phyloP scores from a whole-genome alignment of 2,797 vertebrate genomes.

The Scolopax rusticola region DNA sequence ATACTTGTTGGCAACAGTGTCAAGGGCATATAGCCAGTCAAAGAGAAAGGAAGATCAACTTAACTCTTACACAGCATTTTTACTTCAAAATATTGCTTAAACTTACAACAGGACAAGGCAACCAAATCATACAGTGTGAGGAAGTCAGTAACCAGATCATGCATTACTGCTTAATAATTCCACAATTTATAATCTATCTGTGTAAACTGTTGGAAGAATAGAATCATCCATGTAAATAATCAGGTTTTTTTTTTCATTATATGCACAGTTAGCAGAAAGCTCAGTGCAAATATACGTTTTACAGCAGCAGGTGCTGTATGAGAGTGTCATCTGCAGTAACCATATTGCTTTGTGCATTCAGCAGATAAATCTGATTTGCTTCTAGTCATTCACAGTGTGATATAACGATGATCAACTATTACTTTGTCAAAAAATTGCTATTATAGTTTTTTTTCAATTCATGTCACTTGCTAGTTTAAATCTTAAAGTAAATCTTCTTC shows the following conservation, averaged over 20 bases:
- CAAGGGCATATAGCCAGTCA: constrained; percentile 29
- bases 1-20: constrained; percentile 9
- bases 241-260: background rate
- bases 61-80: constrained; percentile 12
- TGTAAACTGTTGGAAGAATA: background rate
- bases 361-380: constrained; percentile 55
- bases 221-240: background rate
- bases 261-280: background rate
- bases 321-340: constrained; percentile 55
- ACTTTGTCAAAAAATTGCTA: constrained; percentile 36
- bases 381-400: constrained; percentile 42
- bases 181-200: background rate
- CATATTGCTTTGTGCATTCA: constrained; percentile 52
- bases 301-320: constrained; percentile 34
- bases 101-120: background rate
- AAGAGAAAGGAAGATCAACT: constrained; percentile 14
- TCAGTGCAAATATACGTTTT: constrained; percentile 17
- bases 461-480: background rate
- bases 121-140: background rate
- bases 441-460: background rate
- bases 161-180: background rate
- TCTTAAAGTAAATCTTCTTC: constrained; percentile 16
- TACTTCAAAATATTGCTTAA: background rate
- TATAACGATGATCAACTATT: constrained; percentile 27
- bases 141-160: background rate